Percentiles rank a stretch among this genome's conserved stretches.
Conservation (phyloP, 2,113 vertebrate species). For the Drymodes brunneopygia region DNA sequence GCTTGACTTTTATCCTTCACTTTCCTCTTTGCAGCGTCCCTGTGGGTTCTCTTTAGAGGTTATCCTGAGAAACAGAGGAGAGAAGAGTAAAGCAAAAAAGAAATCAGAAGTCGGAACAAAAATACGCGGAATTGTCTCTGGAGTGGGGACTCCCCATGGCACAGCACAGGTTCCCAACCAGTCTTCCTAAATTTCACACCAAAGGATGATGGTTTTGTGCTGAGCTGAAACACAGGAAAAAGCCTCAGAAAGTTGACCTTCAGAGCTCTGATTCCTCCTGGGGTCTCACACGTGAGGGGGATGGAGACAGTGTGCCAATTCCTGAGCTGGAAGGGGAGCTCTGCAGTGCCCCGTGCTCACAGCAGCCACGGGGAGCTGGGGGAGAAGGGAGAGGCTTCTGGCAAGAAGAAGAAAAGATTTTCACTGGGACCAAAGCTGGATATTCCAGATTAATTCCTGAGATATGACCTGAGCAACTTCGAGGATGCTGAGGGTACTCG, state of each 20-base stretch:
- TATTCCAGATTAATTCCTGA: background rate
- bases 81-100: background rate
- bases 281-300: rapidly evolving
- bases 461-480: rapidly evolving
- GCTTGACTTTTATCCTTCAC: background rate
- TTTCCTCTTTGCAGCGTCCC: background rate
- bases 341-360: background rate
- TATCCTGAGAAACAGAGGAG: background rate
- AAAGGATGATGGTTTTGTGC: background rate
- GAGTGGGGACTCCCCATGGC: background rate
- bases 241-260: background rate
- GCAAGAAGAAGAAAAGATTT: background rate
- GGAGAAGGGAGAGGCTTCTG: background rate
- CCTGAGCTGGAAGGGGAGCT: background rate
- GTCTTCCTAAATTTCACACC: background rate
- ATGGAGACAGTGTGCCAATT: background rate
- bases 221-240: background rate
- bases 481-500: background rate
- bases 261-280: background rate
- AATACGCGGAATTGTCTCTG: background rate
- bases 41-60: background rate
- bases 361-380: background rate
- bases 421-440: background rate
- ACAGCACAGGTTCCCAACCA: background rate
- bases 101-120: background rate